Evolutionary conservation across 2,113 vertebrate genomes (phyloP), one percentile per base, ranked within the genome.

Genomic region (Pardalotus punctatus): DNA sequence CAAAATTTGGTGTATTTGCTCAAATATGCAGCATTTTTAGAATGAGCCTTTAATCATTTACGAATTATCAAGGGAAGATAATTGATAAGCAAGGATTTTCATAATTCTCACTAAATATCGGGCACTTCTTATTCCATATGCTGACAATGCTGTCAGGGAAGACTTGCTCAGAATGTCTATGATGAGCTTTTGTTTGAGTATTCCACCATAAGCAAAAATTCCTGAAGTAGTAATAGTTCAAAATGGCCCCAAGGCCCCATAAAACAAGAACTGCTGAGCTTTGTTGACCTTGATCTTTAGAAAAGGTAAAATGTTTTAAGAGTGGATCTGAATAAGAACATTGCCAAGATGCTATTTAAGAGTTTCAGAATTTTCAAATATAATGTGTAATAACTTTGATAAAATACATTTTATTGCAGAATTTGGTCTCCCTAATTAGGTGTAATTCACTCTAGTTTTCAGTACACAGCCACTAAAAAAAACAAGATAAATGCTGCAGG

Each of bases 221-320:
- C 94, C 84, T 92, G 77, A 92, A 87, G 90, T 35, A 87, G 92
- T 88, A 96, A 96, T 94, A 76, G 94, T 93, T 96, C 84, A 94
- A 97, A 96, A 87, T 71, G 94, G 81, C 90, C 92, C 88, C 21
- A 31, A 97, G 94, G 97, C 74, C 81, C 70, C 93, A 91, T 97
- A 96, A 97, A 97, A 94, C 40, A 94, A 85, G 93, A 97, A 96
- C 38, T 73, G 51, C 64, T 85, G 87, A 96, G 84, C 67, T 90
- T 64, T 38, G 54, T 97, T 45, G 94, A 92, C 97, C 96, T 98
- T 97, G 96, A 96, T 97, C 95, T 97, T 98, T 97, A 96, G 85
- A 82, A 95, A 97, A 96, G 90, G 57, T 62, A 96, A 81, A 93
- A 97, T 33, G 13, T 92, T 95, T 78, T 79, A 73, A 92, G 90